phyloP scores from a whole-genome alignment of 1,140 invertebrate species.

The Harpegnathos saltator region DNA sequence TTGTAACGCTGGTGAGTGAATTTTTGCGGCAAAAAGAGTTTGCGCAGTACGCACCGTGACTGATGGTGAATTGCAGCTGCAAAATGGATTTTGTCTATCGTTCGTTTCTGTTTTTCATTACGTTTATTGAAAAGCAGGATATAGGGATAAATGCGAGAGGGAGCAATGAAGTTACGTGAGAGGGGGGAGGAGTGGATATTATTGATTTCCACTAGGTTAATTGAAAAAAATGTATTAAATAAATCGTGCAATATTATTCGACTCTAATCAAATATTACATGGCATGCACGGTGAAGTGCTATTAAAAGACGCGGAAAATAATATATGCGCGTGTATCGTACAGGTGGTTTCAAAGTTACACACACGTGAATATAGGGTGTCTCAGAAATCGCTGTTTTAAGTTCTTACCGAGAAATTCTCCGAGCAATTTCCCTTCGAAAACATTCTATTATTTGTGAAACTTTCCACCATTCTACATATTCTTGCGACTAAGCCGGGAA shows the following conservation, averaged over 20 bases:
- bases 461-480: too few relatives aligned
- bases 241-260: constrained; percentile 33
- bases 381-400: too few relatives aligned
- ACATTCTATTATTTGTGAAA: too few relatives aligned
- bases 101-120: constrained; percentile 46
- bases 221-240: constrained; percentile 52
- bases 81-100: constrained; percentile 40
- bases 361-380: too few relatives aligned
- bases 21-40: constrained; percentile 19
- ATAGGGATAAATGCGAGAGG: constrained; percentile 25
- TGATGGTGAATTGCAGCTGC: constrained; percentile 5
- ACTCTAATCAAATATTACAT: constrained; percentile 25
- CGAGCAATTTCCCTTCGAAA: too few relatives aligned
- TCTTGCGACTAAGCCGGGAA: too few relatives aligned
- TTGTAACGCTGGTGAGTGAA: background rate
- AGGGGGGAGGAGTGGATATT: constrained; percentile 1
- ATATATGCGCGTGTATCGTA: too few relatives aligned
- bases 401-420: too few relatives aligned
- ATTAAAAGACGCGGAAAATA: too few relatives aligned
- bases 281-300: background rate
- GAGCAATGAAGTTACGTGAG: constrained; percentile 18
- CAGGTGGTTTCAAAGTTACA: too few relatives aligned
- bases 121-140: constrained; percentile 50
- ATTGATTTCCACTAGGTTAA: constrained; percentile 46
- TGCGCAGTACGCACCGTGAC: background rate